Base-by-base conservation (phyloP, 2,113 vertebrate species). In the Harpagus bidentatus region DNA sequence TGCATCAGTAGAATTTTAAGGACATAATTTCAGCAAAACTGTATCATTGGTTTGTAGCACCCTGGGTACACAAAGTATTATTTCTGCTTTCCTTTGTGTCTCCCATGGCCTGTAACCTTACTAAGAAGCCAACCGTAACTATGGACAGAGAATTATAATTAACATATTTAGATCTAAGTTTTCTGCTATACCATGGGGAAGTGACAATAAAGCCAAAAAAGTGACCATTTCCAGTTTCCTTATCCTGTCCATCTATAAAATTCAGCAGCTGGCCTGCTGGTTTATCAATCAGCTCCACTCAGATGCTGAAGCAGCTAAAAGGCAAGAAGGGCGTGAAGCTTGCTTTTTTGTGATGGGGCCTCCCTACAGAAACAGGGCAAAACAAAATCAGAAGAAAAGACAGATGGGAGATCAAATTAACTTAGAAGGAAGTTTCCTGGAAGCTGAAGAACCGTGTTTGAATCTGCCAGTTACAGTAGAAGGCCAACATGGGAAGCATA, bases 101-200 rank as follows among this genome's bases (percentile, higher is more conserved):
- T 93, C 71, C 45, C 67, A 69, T 18, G 36, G 47, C 77, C 82
- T 95, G 26, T 56, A 95, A 96, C 52, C 26, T 92, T 67, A 84
- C 40, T 84, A 90, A 89, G 69, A 79, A 88, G 45, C 13, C 88
- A 94, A 92, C 59, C 81, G 73, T 80, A 97, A 95, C 45, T 95
- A 72, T 70, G 32, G 11, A 42, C 9, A 88, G 62, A 72, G 25
- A 63, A 91, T 25, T 45, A n/a, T 7, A 74, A 70, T 52, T 59
- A 80, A 80, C 7, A 47, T 59, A 67, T 86, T 86, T 29, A 86
- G 47, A 76, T 45, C 22, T 42, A 91, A 91, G 17, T 88, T 94
- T 97, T 92, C 38, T 56, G 59, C 42, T 63, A 16, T 47, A 62
- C 9, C 5, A 38, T 1, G 4, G 63, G 47, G 18, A 93, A 85